A percentile compares a stretch with the other conserved stretches of the same genome.
phyloP scores from a whole-genome alignment of 2,113 vertebrate genomes.

The Pungitius pungitius region DNA sequence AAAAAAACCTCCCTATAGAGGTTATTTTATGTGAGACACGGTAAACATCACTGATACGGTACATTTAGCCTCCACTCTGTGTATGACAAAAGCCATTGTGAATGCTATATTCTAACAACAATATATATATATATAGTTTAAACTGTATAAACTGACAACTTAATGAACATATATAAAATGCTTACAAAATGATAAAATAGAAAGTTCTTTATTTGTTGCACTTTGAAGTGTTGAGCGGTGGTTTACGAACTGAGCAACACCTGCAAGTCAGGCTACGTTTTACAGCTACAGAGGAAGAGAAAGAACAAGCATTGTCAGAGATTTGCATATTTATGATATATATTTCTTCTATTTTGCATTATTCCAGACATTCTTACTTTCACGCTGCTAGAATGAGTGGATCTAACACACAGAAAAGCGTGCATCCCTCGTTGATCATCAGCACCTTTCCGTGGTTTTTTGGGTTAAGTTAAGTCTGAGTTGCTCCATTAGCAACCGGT shows the following conservation, averaged over 20 bases:
- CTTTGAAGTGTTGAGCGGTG: background rate
- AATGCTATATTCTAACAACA: background rate
- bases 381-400: background rate
- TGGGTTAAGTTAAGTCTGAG: too few species aligned
- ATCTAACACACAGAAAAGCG: slow-evolving; percentile 11
- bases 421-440: background rate
- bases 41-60: background rate
- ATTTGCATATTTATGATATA: background rate
- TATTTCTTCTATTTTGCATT: background rate
- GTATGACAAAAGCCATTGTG: background rate
- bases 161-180: background rate
- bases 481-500: background rate
- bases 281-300: background rate
- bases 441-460: too few species aligned
- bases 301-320: background rate
- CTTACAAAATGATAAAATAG: background rate
- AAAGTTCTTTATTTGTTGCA: background rate
- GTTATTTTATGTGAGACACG: background rate
- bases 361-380: background rate
- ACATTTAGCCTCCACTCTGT: background rate
- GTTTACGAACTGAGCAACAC: background rate
- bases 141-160: background rate
- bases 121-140: background rate
- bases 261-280: background rate
- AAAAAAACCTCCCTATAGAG: background rate